These are phyloP conservation scores for Anolis carolinensis DNA, from an alignment of 2,113 vertebrate genomes.

Conservation along the genomic window DNA sequence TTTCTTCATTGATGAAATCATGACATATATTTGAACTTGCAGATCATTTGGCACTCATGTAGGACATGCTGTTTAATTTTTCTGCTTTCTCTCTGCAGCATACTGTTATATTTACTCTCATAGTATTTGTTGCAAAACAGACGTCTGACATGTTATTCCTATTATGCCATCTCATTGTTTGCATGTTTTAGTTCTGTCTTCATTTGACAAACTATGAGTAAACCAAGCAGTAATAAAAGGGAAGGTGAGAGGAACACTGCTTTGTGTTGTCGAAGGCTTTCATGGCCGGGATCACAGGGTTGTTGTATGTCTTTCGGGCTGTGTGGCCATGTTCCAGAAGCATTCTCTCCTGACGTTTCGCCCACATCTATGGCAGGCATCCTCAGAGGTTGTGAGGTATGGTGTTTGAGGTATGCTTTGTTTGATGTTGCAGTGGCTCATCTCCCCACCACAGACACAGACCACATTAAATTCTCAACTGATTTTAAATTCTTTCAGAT, in stretches of 20 bases:
- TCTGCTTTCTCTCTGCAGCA: background rate
- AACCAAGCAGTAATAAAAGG: background rate
- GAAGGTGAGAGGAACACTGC: background rate
- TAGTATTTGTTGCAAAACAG: background rate
- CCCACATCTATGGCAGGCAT: too few relatives aligned
- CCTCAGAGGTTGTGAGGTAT: too few relatives aligned
- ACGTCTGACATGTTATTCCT: background rate
- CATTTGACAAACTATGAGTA: background rate
- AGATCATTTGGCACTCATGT: background rate
- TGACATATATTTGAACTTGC: background rate
- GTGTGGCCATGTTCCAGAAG: too few relatives aligned
- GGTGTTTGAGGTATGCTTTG: too few relatives aligned
- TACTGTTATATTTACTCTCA: background rate
- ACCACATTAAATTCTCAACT: background rate
- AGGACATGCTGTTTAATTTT: background rate
- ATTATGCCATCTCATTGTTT: background rate
- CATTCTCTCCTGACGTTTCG: too few relatives aligned
- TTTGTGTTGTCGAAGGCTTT: too few relatives aligned
- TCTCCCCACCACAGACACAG: background rate
- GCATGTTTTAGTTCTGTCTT: background rate
- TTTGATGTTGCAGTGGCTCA: background rate
- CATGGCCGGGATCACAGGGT: too few relatives aligned
- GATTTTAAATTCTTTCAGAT: background rate
- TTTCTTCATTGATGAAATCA: background rate
- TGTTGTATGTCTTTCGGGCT: too few relatives aligned